Evolutionary conservation across 2,888 invertebrate genomes (phyloP), one percentile per base, ranked within the genome.

Genomic region (Perizoma flavofasciatum): DNA sequence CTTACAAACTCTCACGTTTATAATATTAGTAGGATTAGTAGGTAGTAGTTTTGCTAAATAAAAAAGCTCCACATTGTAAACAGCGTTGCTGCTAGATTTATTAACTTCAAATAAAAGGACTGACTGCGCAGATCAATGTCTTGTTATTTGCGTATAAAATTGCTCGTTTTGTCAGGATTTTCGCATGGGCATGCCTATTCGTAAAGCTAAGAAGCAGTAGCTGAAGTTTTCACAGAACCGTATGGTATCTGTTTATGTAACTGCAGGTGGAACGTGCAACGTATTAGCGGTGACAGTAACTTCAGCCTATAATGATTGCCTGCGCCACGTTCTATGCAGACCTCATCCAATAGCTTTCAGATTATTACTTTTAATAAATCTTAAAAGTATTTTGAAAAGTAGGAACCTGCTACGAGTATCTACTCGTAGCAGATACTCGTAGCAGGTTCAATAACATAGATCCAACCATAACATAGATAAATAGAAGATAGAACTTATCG

Each of bases 131-230:
- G 11, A 45, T n/a, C n/a, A n/a, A n/a, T 40, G 39, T 11, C 33
- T 37, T 33, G n/a, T 9, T 39, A 33, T 40, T 55, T 7, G 37
- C 8, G 5, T 35, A 22, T 22, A 39, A 55, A 44, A 55, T 45
- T 45, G 34, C 44, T 8, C 39, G 55, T 55, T 49, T 45, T 49
- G 45, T 55, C 56, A 40, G 40, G 40, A 37, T 50, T 45, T 43
- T 11, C 40, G n/a, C 4, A 10, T 33, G 11, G n/a, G 40, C 41
- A 48, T 34, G 22, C 22, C 22, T 22, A 22, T 22, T 3, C 22
- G 22, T 22, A 22, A 22, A 22, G 22, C 22, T 22, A 22, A 22
- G 22, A 22, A 22, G 3, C 22, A 22, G 22, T 22, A 22, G n/a
- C 40, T 10, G 34, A 10, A 46, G 56, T 40, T 50, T 50, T 22